Conservation (phyloP, 2,113 vertebrate genomes). For the Sclerurus mexicanus region DNA sequence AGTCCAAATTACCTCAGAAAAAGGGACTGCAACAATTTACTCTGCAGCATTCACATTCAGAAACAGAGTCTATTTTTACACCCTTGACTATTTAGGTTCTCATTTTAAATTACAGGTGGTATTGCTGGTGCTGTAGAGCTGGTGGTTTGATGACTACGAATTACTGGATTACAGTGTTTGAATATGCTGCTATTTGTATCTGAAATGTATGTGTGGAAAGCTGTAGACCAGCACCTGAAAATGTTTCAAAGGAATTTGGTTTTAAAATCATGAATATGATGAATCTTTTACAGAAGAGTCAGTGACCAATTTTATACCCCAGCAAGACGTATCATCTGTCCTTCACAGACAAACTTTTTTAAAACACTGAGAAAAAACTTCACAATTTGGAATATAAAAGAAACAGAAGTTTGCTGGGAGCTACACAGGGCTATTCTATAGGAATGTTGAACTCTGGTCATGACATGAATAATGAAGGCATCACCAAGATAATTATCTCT, state of each 20-base stretch:
- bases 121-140: not conserved
- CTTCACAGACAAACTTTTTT: not conserved
- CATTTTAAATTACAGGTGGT: not conserved
- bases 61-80: not conserved
- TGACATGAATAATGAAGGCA: not conserved
- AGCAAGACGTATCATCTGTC: not conserved
- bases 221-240: not conserved
- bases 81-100: not conserved
- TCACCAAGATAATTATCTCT: conserved; percentile 19
- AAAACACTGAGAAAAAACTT: not conserved
- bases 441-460: not conserved
- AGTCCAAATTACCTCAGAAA: not conserved
- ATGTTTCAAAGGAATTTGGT: not conserved
- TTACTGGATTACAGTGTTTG: not conserved
- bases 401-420: not conserved
- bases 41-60: not conserved
- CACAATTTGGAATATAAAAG: not conserved
- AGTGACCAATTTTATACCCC: not conserved
- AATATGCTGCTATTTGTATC: not conserved
- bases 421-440: not conserved
- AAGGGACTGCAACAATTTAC: not conserved
- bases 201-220: not conserved
- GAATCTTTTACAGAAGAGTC: not conserved
- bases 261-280: not conserved
- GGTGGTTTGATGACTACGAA: not conserved